These are phyloP conservation scores for Pseudotriccus pelzelni DNA, from an alignment of 2,797 vertebrate genomes.

Conservation along the genomic window DNA sequence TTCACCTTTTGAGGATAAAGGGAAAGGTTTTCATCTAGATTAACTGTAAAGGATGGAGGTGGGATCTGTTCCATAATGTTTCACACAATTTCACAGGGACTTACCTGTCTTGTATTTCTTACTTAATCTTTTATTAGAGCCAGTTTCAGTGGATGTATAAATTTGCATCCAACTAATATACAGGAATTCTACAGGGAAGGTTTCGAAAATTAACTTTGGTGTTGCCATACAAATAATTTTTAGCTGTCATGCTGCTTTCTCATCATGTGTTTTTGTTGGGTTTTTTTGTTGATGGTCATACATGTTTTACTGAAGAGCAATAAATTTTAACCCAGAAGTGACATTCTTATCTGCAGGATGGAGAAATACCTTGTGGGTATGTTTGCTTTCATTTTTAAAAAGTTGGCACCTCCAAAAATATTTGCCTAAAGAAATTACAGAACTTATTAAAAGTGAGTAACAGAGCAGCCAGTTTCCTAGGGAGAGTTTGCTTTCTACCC, in stretches of 20 bases:
- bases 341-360: background rate
- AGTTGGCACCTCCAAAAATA: background rate
- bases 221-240: background rate
- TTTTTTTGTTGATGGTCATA: background rate
- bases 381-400: background rate
- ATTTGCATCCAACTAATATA: background rate
- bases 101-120: background rate
- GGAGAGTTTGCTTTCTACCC: background rate
- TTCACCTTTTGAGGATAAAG: background rate
- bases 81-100: background rate
- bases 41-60: background rate
- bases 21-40: background rate
- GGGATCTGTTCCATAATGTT: background rate
- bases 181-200: background rate
- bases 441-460: background rate
- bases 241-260: background rate
- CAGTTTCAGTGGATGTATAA: background rate
- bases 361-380: background rate
- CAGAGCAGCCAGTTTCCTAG: background rate
- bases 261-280: fast-evolving
- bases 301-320: background rate
- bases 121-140: background rate
- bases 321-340: background rate
- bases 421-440: background rate
- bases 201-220: background rate